Evolutionary conservation across 2,888 invertebrate genomes (phyloP), one percentile per base, ranked within the genome.

Genomic region (Agonum fuliginosum): DNA sequence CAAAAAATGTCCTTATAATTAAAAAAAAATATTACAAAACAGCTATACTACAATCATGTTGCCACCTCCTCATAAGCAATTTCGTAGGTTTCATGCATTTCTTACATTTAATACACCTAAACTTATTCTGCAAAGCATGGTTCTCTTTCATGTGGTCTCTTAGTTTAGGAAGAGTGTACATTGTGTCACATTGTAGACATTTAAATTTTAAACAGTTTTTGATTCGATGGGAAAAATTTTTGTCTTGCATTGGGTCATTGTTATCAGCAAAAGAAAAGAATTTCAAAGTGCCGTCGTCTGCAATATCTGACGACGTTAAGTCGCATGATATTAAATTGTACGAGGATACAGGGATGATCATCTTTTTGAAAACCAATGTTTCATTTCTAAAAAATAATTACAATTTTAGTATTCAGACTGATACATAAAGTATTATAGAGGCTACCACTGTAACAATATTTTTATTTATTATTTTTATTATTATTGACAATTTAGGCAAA

Each of bases 101-200:
- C 2, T 51, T 14, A 71, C 81, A 81, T 24, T 77, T 81, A 1
- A 67, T 74, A 73, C 81, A 81, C 14, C 72, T 27, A n/a, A 81
- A 67, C 5, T 75, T 43, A n/a, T 78, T 78, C 20, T 81, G 79
- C 0, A 67, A 54, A 58, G 78, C 78, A 41, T 81, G 81, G 1
- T 41, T 24, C 2, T n/a, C 14, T 10, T 41, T 51, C 70, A 81
- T 79, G 69, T 81, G 81, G 5, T 43, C 37, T 22, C 22, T 43
- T 5, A 78, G 20, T 0, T 65, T 54, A 2, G 22, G 4, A 24
- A 79, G 74, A 14, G 24, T 6, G 37, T 58, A 79, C 17, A 14
- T 43, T 8, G 20, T 19, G 5, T 69, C 20, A 70, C 81, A 81
- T 17, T 78, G 37, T 3, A 30, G 30, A 30, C 81, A 81, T 3